Evolutionary conservation across 2,113 vertebrate genomes (phyloP).

Genomic region (Ammodytes marinus): DNA sequence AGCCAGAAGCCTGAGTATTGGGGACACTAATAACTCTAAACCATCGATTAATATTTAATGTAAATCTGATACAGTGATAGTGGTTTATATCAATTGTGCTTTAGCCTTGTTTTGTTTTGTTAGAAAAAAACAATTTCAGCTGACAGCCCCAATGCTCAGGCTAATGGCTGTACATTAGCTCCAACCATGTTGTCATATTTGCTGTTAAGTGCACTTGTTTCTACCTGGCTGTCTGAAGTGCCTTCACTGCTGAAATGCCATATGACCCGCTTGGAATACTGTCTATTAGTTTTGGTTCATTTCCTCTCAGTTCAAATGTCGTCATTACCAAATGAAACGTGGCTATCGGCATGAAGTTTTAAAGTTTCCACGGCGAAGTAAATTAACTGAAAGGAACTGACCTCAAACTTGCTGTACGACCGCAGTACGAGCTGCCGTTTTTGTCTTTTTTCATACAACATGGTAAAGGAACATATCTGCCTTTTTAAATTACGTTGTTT

Average conservation of each 20-base stretch:
- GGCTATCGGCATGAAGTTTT: not conserved
- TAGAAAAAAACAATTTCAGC: not conserved
- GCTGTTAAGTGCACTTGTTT: slow-evolving; percentile 4
- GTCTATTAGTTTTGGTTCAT: slow-evolving; percentile 3
- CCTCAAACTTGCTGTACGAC: slow-evolving; percentile 5
- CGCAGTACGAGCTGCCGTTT: slow-evolving; percentile 31
- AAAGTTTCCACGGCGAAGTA: not conserved
- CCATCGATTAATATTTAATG: not conserved
- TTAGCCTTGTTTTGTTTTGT: rapidly evolving
- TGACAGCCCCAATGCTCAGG: slow-evolving; percentile 29
- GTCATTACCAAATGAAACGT: slow-evolving; percentile 16
- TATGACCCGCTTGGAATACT: not conserved
- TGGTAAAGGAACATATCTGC: slow-evolving; percentile 63
- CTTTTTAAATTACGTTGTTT: slow-evolving; percentile 44
- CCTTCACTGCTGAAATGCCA: not conserved
- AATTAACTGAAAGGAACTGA: slow-evolving; percentile 36
- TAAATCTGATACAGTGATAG: not conserved
- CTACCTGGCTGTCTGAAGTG: not conserved
- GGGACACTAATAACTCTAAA: not conserved
- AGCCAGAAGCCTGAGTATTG: slow-evolving; percentile 56
- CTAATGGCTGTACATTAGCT: slow-evolving; percentile 53
- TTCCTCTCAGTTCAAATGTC: slow-evolving; percentile 35
- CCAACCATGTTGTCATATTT: slow-evolving; percentile 54
- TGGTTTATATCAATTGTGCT: not conserved
- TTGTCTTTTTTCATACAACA: slow-evolving; percentile 46